Conservation (phyloP, 2,113 vertebrate genomes). For the Sminthopsis crassicaudata region DNA sequence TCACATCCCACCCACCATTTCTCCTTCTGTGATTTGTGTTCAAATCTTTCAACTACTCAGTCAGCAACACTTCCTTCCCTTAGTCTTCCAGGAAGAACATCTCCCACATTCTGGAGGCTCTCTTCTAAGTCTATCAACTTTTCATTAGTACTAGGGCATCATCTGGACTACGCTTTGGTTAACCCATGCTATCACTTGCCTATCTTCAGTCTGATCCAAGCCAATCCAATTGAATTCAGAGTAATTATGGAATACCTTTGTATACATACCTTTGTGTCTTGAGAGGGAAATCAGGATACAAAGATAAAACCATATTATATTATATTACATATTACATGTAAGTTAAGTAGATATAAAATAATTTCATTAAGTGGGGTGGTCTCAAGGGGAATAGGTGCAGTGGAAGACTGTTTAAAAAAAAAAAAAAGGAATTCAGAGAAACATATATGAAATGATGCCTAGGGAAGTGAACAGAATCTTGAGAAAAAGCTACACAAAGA, state of each 20-base stretch:
- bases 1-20: neutral
- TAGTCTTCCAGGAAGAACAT: neutral
- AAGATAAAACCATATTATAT: neutral
- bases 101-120: neutral
- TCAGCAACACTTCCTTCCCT: neutral
- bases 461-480: neutral
- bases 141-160: neutral
- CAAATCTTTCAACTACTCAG: neutral
- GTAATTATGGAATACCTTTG: neutral
- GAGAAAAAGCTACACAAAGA: neutral
- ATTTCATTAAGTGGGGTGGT: neutral
- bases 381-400: neutral
- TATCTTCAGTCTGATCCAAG: neutral
- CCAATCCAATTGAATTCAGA: neutral
- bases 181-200: neutral
- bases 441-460: neutral
- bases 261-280: neutral
- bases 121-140: neutral
- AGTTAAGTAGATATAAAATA: neutral
- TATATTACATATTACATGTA: neutral
- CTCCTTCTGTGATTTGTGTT: neutral
- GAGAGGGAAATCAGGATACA: neutral
- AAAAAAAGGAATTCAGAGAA: neutral
- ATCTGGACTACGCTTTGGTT: neutral
- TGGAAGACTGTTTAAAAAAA: neutral